Evolutionary conservation across 1,140 invertebrate genomes (phyloP).

Genomic region (Micrasema longulum): DNA sequence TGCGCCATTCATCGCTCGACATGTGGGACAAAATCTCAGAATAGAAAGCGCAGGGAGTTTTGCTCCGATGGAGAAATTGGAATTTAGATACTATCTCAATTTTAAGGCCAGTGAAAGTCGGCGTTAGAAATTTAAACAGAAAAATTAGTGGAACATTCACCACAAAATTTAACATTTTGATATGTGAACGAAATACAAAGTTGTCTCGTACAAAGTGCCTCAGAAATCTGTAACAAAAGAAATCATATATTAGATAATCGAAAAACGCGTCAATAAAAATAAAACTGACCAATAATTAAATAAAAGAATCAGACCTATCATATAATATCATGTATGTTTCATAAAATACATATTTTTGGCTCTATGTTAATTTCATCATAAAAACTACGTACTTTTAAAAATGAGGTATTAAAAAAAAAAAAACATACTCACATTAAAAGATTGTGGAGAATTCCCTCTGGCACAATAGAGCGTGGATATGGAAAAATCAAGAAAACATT

Average conservation of each 20-base stretch:
- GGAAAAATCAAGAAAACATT: conserved; percentile 17
- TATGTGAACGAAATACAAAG: too few species aligned
- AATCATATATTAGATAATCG: not conserved
- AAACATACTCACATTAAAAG: conserved; percentile 14
- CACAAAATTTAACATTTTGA: too few species aligned
- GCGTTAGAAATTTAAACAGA: too few species aligned
- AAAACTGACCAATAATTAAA: not conserved
- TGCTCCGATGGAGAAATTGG: too few species aligned
- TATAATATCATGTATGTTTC: conserved; percentile 50
- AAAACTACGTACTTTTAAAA: too few species aligned
- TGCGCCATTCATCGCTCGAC: not conserved
- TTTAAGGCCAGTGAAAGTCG: too few species aligned
- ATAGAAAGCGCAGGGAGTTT: too few species aligned
- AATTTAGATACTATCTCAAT: too few species aligned
- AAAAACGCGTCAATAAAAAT: not conserved
- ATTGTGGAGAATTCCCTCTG: not conserved
- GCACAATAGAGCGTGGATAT: not conserved
- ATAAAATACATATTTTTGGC: conserved; percentile 50
- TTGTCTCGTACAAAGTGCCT: too few species aligned
- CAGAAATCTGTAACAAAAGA: conserved; percentile 35
- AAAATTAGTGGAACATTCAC: too few species aligned
- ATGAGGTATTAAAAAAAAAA: too few species aligned
- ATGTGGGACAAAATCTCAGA: not conserved
- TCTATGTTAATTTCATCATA: conserved; percentile 51
- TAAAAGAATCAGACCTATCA: conserved; percentile 49